Base-by-base conservation (phyloP, 35 echinoderm and acorn worm genomes). In the Apostichopus parvimensis region DNA sequence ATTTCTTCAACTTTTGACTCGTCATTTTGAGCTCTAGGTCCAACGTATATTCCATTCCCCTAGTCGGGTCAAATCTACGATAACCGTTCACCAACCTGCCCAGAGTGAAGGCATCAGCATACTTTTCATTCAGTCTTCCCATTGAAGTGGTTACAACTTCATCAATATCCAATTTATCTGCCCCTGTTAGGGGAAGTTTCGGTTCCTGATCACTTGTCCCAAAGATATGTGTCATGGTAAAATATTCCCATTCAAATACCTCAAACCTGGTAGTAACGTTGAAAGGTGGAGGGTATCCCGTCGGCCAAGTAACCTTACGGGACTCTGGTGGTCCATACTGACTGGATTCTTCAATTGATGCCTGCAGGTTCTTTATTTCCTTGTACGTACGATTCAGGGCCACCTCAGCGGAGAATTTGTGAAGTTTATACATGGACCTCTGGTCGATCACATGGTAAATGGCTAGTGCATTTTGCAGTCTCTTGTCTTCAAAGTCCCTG, bases 21-120 rank as follows among this genome's bases (percentile, higher is more conserved):
- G 88, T 89, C 79, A 94, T 92, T 79, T 99, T 96, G 13, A 99
- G 86, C 65, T 95, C 95, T 45, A 99, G 61, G 87, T 99, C 97
- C 58, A 99, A 83, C 7, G 97, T 99, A 79, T 99, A 99, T 79
- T 99, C 97, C 97, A 99, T 99, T 10, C 97, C 97, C 73, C 95
- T 79, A 5, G 93, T 95, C 10, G 97, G 97, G 68, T 99, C 97
- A 86, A 93, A 99, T 84, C 97, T 91, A 9, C 97, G 91, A 65
- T 99, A 99, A 6, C 97, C 97, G 87, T 99, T 99, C 6, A 99
- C 91, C 21, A 99, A 58, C 22, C 94, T 45, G 25, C 97, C 95
- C 15, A 94, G 73, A 15, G 94, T 96, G 79, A 96, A 99, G 11
- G 92, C 90, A 77, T 99, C 93, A 53, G 91, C 88, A 87, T 98